Evolutionary conservation across 2,797 vertebrate species (phyloP).

Genomic region (Salarias fasciatus): DNA sequence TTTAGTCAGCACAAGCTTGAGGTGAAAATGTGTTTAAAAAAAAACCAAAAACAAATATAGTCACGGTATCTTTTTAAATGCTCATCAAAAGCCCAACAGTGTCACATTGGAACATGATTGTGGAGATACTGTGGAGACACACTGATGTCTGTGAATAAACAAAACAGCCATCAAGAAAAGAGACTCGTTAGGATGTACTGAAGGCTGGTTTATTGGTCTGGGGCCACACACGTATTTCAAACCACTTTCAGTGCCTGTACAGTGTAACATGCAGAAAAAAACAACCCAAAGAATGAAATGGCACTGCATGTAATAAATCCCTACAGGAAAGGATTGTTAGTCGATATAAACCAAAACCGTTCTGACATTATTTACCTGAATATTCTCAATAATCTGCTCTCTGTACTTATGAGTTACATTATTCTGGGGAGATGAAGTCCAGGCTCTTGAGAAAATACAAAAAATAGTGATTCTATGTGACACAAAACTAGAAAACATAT

Average conservation of each 20-base stretch:
- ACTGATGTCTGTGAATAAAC: too few relatives aligned
- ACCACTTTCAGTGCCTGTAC: constrained; percentile 69
- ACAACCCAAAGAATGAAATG: constrained; percentile 34
- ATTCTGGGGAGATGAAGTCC: constrained; percentile 37
- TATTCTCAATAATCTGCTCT: constrained; percentile 33
- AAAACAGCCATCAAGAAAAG: constrained; percentile 5
- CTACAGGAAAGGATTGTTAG: constrained; percentile 50
- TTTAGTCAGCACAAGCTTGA: too few relatives aligned
- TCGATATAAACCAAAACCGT: constrained; percentile 27
- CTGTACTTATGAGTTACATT: constrained; percentile 33
- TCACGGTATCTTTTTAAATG: too few relatives aligned
- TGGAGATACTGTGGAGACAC: too few relatives aligned
- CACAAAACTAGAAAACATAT: constrained; percentile 59
- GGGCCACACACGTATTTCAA: constrained; percentile 40
- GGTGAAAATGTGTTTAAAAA: too few relatives aligned
- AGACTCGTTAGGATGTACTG: constrained; percentile 40
- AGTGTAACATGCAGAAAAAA: constrained; percentile 75
- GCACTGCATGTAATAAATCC: constrained; percentile 55
- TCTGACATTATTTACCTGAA: constrained; percentile 52
- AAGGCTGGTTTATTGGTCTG: constrained; percentile 77
- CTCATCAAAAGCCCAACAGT: too few relatives aligned
- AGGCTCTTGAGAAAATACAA: constrained; percentile 51
- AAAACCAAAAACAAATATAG: too few relatives aligned
- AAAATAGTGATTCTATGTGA: constrained; percentile 45
- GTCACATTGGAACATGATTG: too few relatives aligned